Percentiles rank a stretch among this genome's conserved stretches.
phyloP scores from a whole-genome alignment of 2,797 vertebrate genomes.

The Acanthurus lineatus region DNA sequence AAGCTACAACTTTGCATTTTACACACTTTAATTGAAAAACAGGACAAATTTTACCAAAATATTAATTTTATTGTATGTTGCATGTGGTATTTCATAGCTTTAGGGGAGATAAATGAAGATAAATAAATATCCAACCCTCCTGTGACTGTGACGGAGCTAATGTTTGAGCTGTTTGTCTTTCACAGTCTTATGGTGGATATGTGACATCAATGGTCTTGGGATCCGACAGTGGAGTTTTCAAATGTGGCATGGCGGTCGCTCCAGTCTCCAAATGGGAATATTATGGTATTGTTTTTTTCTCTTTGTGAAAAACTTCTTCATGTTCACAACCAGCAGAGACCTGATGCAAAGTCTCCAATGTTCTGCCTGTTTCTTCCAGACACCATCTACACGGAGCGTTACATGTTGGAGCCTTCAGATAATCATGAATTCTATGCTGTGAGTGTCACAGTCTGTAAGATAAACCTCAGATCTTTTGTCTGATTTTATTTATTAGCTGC shows the following conservation, averaged over 20 bases:
- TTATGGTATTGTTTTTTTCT: conserved; percentile 89
- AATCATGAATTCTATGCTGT: conserved; percentile 89
- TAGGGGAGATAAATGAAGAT: conserved; percentile 10
- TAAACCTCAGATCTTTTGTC: neutral
- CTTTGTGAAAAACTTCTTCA: neutral
- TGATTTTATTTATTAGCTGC: too few species aligned
- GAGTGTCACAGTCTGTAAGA: conserved; percentile 61
- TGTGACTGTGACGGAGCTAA: conserved; percentile 17
- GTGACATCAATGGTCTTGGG: conserved; percentile 97
- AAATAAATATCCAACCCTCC: conserved; percentile 50
- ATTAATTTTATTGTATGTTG: too few species aligned
- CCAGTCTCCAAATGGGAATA: conserved; percentile 96
- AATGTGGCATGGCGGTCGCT: conserved; percentile 97
- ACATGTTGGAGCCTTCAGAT: conserved; percentile 90
- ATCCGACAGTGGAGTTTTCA: conserved; percentile 92
- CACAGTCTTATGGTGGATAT: conserved; percentile 98
- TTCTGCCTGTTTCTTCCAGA: conserved; percentile 80
- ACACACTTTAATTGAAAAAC: neutral
- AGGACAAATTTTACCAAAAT: neutral
- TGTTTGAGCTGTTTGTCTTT: conserved; percentile 23
- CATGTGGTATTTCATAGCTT: conserved; percentile 3
- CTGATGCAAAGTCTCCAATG: neutral
- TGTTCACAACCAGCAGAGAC: neutral
- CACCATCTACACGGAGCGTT: conserved; percentile 96
- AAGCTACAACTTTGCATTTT: conserved; percentile 71